Base-by-base conservation (phyloP, 2,797 vertebrate genomes). In the Austrolebias charrua region DNA sequence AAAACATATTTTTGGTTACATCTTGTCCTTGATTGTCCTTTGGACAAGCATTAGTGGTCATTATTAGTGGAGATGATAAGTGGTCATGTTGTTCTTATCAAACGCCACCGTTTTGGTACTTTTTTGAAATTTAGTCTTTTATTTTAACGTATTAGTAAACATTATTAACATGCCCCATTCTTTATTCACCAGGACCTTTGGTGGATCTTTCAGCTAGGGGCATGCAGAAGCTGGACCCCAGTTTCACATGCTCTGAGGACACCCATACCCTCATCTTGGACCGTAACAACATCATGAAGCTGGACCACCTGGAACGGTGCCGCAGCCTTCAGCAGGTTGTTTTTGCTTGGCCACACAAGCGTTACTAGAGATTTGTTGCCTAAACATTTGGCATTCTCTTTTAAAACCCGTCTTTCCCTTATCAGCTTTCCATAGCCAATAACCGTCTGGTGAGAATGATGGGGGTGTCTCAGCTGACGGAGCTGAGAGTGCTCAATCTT, bases 361-460 rank as follows among this genome's bases (percentile, higher is more conserved):
- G 20, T 57, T 8, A 60, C 5, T 0, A 3, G 11, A 38, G 2
- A 1, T 10, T 44, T 24, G 24, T 24, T 24, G 24, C 4, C 9
- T 33, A 43, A 45, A 60, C 14, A 47, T 11, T 48, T 50, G 3
- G 2, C 47, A 24, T 6, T 47, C 24, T 24, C 24, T 24, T 24
- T 24, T 24, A 24, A 24, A 24, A 24, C 24, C 24, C 51, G 5
- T 56, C 10, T 57, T 67, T 57, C 60, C 12, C 10, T 49, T 38
- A 60, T 33, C 77, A 99, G 98, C 89, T 99, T 4, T 99, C 98
- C 50, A 96, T 96, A 47, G 96, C 95, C 67, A 95, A 90, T 88
- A 99, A 99, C 80, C 95, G 96, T 0, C 88, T 99, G 70, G 96
- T 99, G 35, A 92, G 96, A 62, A 98, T 99, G 98, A 97, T 96